Base-by-base conservation (phyloP, 2,888 invertebrate species). In the Andrena flavipes region DNA sequence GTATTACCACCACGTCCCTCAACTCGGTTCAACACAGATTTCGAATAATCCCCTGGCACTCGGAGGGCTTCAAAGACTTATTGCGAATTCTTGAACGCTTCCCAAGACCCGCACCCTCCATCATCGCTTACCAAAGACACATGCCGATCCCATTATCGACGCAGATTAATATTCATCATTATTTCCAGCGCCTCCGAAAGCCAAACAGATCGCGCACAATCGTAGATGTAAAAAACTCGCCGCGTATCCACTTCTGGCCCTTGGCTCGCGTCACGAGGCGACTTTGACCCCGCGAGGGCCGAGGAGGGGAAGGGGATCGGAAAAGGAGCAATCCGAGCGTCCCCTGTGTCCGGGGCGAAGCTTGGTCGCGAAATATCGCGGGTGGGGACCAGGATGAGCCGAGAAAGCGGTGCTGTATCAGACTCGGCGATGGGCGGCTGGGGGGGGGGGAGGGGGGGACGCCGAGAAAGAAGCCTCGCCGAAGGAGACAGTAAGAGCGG, bases 381-480 rank as follows among this genome's bases (percentile, higher is more conserved):
- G 54, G 54, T 23, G 56, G 23, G 23, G 23, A 20, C 56, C 56
- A 56, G 23, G 23, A 23, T 10, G 56, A 56, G 56, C n/a, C 54
- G 16, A 23, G 20, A 23, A 59, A 26, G 69, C 73, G 77, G 68
- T 48, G 78, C 76, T 69, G 68, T 75, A 78, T 83, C 51, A 49
- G 29, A 51, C 59, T 60, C 51, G 29, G 49, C 6, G 30, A 62
- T 30, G 26, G 33, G 26, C 26, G 26, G 26, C n/a, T 1, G 26
- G 26, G 26, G 26, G 1, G 1, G 26, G 26, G 29, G 29, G 29
- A 3, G 29, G 29, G 29, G 29, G 33, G 80, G 71, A 60, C 65
- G 59, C 65, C 64, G 84, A 80, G 84, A 79, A 84, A 65, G 80
- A 76, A 73, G 65, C 51, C 42, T 42, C 13, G 29, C 20, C 72